Base-by-base conservation (phyloP, 2,113 vertebrate genomes). In the Mastomys coucha region DNA sequence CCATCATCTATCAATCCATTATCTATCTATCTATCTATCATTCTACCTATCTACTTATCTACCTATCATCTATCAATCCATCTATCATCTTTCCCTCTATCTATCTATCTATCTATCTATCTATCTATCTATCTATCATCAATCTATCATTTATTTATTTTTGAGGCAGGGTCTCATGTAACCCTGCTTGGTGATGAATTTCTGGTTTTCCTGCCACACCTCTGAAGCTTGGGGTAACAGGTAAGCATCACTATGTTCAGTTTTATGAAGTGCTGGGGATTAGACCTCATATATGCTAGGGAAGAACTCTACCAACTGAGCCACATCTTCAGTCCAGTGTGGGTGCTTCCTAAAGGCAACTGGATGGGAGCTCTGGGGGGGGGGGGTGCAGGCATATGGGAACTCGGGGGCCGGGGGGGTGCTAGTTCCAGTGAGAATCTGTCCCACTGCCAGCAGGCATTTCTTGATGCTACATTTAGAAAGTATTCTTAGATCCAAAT, bases 361-460 rank as follows among this genome's bases (percentile, higher is more conserved):
- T 5, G 70, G 85, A 42, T 49, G 28, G 82, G 9, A 24, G 12
- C 11, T 22, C 16, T 39, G 85, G 60, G 88, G 0, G 26, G 3
- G 51, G 51, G 53, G 53, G 53, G 53, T 13, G 28, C n/a, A n/a
- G 24, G 14, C 36, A 13, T 7, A 24, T 72, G 20, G n/a, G n/a
- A n/a, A n/a, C n/a, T n/a, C n/a, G n/a, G n/a, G n/a, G n/a, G n/a
- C n/a, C n/a, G n/a, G n/a, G n/a, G n/a, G n/a, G n/a, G n/a, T n/a
- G n/a, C n/a, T n/a, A n/a, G n/a, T 14, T 14, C 28, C 5, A 16
- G 24, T 1, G 56, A 7, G 39, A 33, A 0, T n/a, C 22, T 76
- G 24, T 26, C 65, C 31, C 4, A 5, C 56, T 0, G 5, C n/a
- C 2, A 3, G 0, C 20, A 22, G 77, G 33, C 8, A 12, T 28